Evolutionary conservation across 2,888 invertebrate species (phyloP), one percentile per base, ranked within the genome.

Genomic region (Dryococelus australis): DNA sequence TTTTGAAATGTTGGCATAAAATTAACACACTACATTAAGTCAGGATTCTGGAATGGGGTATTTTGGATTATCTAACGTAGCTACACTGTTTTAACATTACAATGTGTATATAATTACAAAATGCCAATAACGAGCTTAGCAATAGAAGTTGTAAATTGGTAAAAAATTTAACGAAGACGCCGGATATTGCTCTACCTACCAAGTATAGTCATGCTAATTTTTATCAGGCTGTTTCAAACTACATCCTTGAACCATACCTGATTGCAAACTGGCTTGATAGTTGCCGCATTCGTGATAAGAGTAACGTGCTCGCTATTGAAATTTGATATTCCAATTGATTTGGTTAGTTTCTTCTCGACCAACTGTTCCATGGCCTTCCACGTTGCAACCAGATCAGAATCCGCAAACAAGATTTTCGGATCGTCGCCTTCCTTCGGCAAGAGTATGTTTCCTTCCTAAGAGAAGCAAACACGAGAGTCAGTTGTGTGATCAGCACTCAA

Each of bases 301-400:
- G 95, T 93, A 24, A 97, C 92, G 92, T 98, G 97, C 87, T 94
- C 93, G 90, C 94, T 94, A 92, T 97, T 97, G 91, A 97, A 97
- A 92, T 98, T 98, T 47, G 96, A 97, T 0, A 98, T 91, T 0
- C 98, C 98, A 89, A 98, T 95, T 81, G 96, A 95, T 89, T 94
- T 95, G 0, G 94, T 94, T 8, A 97, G 93, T 0, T 97, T 97
- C 89, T 94, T 93, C 8, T 95, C 94, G 4, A 96, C 95, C 43
- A 95, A 93, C 2, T 95, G 93, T 91, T 97, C 97, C 94, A 97
- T 93, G 0, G 94, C 96, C 91, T 94, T 94, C 95, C 96, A 96
- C 0, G 96, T 96, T 90, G 96, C 97, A 26, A 96, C 91, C 90
- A 94, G 97, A 92, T 97, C 96, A 1, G 94, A 95, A 86, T 96